Evolutionary conservation across 2,113 vertebrate genomes (phyloP).

Genomic region (Hystrix cristata): DNA sequence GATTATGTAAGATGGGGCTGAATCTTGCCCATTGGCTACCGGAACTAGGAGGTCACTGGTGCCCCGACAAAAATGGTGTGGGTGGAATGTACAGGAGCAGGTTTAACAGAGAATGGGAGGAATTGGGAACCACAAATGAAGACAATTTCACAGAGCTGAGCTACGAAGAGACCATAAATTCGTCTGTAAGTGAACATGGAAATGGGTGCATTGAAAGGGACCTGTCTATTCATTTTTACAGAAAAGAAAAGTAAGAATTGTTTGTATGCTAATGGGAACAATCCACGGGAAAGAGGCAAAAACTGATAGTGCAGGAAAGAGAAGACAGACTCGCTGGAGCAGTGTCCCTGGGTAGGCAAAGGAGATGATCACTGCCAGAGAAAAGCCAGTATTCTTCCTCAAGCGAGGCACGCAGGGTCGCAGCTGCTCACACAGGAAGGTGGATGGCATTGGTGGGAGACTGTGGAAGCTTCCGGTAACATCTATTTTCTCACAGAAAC

Average conservation of each 20-base stretch:
- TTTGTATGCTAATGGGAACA: neutral
- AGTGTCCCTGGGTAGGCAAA: neutral
- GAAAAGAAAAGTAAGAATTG: neutral
- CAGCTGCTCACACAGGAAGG: neutral
- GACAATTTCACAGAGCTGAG: neutral
- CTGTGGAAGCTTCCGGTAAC: neutral
- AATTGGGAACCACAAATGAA: neutral
- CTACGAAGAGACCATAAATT: neutral
- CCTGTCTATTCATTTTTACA: neutral
- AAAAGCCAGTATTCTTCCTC: neutral
- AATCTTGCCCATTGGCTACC: neutral
- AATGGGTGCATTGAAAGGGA: neutral
- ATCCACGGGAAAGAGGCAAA: neutral
- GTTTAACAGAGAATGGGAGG: neutral
- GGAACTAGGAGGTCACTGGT: neutral
- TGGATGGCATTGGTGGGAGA: neutral
- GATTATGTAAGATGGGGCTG: neutral
- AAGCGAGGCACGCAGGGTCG: neutral
- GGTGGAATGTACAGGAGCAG: neutral
- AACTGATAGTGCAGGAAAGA: neutral
- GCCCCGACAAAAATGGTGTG: neutral
- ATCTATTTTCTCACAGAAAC: conserved; percentile 28
- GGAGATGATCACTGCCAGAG: neutral
- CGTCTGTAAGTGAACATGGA: neutral
- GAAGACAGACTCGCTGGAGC: neutral